Evolutionary conservation across 1,140 invertebrate species (phyloP), one percentile per base, ranked within the genome.

Genomic region (Gonioctena quinquepunctata): DNA sequence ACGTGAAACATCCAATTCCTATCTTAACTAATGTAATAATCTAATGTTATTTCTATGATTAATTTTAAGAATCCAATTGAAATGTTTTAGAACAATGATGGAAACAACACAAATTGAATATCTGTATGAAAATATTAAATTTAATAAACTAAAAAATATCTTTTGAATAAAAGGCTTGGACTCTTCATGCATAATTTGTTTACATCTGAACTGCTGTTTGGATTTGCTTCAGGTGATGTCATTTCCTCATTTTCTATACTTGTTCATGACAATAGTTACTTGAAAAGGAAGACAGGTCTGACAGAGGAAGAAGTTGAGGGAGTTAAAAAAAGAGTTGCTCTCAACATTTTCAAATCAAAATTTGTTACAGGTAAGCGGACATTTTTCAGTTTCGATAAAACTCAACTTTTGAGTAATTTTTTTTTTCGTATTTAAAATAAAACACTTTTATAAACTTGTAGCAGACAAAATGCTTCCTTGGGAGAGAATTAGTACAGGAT

Each of bases 401-500:
- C 11, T 42, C 1, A 42, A 2, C 11, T 42, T 4, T 2, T 0
- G 3, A 42, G 13, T 42, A 42, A 42, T 13, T 42, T 4, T 42
- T n/a, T 42, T n/a, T n/a, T 42, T 11, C 3, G 4, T 2, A n/a
- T 2, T 42, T 42, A 42, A 42, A n/a, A 11, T 13, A n/a, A 42
- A 42, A 42, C 33, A 42, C 1, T 42, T 42, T 2, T 1, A 42
- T 13, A 8, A 61, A 33, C 22, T 64, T 64, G 69, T 62, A 66
- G 76, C 72, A 6, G 19, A 59, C 19, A 18, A 74, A 48, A 62
- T 78, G 25, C 25, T 77, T 6, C 72, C 79, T 59, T 85, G 82
- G 83, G 71, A 77, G 0, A 79, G 81, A 62, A 71, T 92, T 50
- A 85, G 85, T 54, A 88, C 87, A 70, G 90, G 91, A n/a, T 92